Base-by-base conservation (phyloP, 1,140 invertebrate genomes). In the Daktulosphaira vitifoliae region DNA sequence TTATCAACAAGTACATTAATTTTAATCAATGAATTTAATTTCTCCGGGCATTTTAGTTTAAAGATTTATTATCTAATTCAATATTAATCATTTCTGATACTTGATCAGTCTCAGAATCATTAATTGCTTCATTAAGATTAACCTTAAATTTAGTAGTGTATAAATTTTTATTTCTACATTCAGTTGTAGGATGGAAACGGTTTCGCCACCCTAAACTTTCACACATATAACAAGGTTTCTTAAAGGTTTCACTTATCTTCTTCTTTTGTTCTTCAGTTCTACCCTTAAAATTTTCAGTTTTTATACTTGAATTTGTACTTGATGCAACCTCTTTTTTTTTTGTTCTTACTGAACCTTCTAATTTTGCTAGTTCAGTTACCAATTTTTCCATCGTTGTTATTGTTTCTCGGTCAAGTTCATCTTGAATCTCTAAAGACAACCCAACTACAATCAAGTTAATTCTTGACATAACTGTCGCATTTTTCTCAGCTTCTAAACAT, bases 351-450 rank as follows among this genome's bases (percentile, higher is more conserved):
- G 18, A 22, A 26, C 25, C 26, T 26, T 64, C 59, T 11, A 46
- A 11, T 64, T 48, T 64, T 15, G 20, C 44, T 22, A 64, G n/a
- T 48, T 64, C 39, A 4, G 26, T 48, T 23, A 64, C 46, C 9
- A 64, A 22, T n/a, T 26, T 11, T 26, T 44, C 39, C 38, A 48
- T 64, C 8, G 59, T 22, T 9, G 42, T 48, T 26, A 64, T 48
- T 25, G 22, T 15, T 64, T 64, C 59, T 44, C 59, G n/a, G 44
- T 64, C 59, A 11, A 64, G 4, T 64, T 46, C 44, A n/a, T 64
- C 39, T 46, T 64, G 59, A 44, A 64, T 16, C 2, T 64, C 59
- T 16, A 23, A 15, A 7, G 59, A 42, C 8, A 64, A 25, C 16
- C 59, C 59, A 26, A 46, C 39, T 20, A 64, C 42, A 13, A 33